Conservation (phyloP, 2,797 vertebrate species). For the Falco columbarius region DNA sequence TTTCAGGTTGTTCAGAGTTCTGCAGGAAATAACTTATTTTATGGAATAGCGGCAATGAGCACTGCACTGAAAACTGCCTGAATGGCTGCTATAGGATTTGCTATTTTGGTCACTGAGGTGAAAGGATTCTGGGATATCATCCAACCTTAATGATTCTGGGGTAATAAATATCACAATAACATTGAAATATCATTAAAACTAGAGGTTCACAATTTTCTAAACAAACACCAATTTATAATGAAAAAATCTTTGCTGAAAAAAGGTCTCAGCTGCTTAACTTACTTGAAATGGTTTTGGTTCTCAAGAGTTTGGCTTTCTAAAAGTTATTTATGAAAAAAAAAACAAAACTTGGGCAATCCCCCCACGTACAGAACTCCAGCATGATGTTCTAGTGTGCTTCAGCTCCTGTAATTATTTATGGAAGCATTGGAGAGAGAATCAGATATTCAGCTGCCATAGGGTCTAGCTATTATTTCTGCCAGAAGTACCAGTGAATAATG, state of each 20-base stretch:
- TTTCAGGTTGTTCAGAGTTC: not conserved
- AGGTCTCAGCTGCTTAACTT: not conserved
- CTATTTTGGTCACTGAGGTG: not conserved
- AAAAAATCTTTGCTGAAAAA: not conserved
- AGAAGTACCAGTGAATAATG: not conserved
- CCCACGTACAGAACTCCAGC: not conserved
- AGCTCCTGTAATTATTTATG: not conserved
- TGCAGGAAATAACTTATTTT: not conserved
- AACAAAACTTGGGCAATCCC: not conserved
- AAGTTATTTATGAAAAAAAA: not conserved
- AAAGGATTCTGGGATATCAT: not conserved
- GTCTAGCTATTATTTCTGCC: not conserved
- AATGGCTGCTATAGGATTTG: not conserved
- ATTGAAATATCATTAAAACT: not conserved
- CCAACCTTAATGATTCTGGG: not conserved
- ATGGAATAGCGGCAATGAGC: not conserved
- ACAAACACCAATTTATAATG: not conserved
- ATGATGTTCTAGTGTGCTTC: not conserved
- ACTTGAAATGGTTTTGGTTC: not conserved
- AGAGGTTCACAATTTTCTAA: not conserved
- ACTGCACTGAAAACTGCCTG: not conserved
- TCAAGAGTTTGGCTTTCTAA: not conserved
- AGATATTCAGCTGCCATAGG: not conserved
- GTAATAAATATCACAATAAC: not conserved
- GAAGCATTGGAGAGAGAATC: not conserved